phyloP scores from a whole-genome alignment of 2,888 invertebrate species.

The Acronicta aceris region DNA sequence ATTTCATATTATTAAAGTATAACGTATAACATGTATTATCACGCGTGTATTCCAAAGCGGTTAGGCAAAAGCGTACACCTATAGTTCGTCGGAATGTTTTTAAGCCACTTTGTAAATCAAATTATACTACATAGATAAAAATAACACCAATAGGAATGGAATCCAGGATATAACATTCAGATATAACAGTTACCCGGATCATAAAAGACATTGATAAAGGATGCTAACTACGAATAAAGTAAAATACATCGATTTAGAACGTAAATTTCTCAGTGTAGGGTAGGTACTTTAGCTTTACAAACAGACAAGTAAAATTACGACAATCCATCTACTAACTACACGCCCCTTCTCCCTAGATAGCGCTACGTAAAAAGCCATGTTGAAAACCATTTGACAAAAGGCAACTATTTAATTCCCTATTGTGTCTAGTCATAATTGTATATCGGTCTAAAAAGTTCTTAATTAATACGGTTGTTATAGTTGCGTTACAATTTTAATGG shows the following conservation, averaged over 20 bases:
- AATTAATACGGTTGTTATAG: constrained; percentile 12
- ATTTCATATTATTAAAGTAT: not conserved
- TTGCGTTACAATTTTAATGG: constrained; percentile 4
- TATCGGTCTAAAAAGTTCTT: constrained; percentile 18
- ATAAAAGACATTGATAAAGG: no score
- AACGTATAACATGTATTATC: no score
- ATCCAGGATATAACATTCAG: no score
- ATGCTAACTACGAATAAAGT: no score
- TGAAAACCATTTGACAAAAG: constrained; percentile 17
- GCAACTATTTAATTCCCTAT: constrained; percentile 14
- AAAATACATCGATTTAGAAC: not conserved
- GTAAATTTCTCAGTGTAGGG: constrained; percentile 3
- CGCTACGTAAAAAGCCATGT: constrained; percentile 9
- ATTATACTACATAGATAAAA: no score
- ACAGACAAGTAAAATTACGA: constrained; percentile 25
- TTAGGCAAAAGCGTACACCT: no score
- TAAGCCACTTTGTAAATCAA: no score
- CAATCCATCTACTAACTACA: constrained; percentile 14
- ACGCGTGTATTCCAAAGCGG: no score
- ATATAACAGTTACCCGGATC: no score
- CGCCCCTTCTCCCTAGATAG: not conserved
- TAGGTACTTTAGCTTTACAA: constrained; percentile 1
- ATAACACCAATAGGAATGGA: no score
- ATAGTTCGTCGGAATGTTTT: no score
- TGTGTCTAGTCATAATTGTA: constrained; percentile 15